phyloP scores from a whole-genome alignment of 2,113 vertebrate species.

The Ceyx cyanopectus region DNA sequence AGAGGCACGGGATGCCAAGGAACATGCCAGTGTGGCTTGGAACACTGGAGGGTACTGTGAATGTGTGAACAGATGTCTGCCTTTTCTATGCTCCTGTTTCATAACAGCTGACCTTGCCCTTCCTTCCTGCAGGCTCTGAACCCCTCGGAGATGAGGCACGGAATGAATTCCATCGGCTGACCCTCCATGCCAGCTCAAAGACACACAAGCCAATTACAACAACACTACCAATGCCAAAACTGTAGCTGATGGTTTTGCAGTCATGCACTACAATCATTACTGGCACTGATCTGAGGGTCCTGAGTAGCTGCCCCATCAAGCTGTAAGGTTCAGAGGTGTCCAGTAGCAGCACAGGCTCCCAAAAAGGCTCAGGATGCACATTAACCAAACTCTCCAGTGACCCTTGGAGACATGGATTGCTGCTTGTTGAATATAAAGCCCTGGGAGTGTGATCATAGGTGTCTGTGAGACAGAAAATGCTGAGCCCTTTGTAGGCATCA shows the following conservation, averaged over 20 bases:
- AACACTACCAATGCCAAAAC: neutral
- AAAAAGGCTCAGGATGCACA: neutral
- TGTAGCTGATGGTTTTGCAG: neutral
- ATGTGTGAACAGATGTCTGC: neutral
- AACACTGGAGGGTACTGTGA: neutral
- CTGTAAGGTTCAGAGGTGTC: neutral
- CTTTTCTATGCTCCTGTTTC: neutral
- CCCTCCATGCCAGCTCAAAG: neutral
- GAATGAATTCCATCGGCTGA: neutral
- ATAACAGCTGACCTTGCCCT: neutral
- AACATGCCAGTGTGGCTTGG: neutral
- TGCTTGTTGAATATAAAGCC: neutral
- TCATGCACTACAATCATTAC: neutral
- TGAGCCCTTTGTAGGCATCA: neutral
- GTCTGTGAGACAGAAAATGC: neutral
- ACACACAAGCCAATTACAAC: accelerated
- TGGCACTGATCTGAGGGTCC: neutral
- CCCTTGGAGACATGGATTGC: neutral
- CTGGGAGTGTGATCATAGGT: neutral
- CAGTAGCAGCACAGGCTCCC: neutral
- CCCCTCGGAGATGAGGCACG: neutral
- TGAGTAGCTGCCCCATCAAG: neutral
- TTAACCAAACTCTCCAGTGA: neutral
- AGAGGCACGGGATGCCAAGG: neutral
- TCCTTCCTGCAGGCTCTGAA: neutral